Conservation (phyloP, 2,888 invertebrate species). For the Diaperis boleti region DNA sequence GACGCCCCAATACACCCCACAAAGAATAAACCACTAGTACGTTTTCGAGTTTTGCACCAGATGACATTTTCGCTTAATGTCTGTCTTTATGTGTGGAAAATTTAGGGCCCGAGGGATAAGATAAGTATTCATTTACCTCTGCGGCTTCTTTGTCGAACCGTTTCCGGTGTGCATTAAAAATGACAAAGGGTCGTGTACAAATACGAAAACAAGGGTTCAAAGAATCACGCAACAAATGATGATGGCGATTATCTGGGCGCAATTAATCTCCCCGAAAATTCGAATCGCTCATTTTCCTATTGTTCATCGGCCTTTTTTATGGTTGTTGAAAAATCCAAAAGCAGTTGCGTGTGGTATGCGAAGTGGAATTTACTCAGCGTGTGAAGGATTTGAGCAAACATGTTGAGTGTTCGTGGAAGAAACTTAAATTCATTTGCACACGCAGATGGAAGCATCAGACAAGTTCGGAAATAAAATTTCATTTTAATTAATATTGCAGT, state of each 20-base stretch:
- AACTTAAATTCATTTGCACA: slow-evolving; percentile 22
- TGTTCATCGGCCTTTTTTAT: slow-evolving; percentile 9
- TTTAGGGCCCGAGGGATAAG: background rate
- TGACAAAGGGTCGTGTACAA: slow-evolving; percentile 21
- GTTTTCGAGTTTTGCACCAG: slow-evolving; percentile 2
- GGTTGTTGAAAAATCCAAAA: too few species aligned
- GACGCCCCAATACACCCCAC: background rate
- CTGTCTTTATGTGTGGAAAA: slow-evolving; percentile 2
- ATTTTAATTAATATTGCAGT: too few species aligned
- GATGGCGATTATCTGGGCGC: slow-evolving; percentile 22
- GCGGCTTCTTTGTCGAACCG: slow-evolving; percentile 11
- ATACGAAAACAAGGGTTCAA: slow-evolving; percentile 26
- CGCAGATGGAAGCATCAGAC: slow-evolving; percentile 5
- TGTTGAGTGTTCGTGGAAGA: slow-evolving; percentile 24
- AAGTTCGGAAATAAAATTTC: slow-evolving; percentile 9
- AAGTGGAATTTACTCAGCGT: slow-evolving; percentile 21
- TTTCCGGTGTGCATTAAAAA: slow-evolving; percentile 20
- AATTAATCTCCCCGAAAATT: slow-evolving; percentile 28
- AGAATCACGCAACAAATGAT: slow-evolving; percentile 34
- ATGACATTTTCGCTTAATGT: slow-evolving; percentile 9
- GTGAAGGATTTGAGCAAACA: slow-evolving; percentile 16
- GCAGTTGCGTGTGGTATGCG: slow-evolving; percentile 21
- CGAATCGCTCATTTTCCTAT: too few species aligned
- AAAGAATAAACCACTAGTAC: background rate
- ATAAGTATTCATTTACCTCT: slow-evolving; percentile 7